phyloP scores from a whole-genome alignment of 2,888 invertebrate species.

The Hirtodrosophila trivittata region DNA sequence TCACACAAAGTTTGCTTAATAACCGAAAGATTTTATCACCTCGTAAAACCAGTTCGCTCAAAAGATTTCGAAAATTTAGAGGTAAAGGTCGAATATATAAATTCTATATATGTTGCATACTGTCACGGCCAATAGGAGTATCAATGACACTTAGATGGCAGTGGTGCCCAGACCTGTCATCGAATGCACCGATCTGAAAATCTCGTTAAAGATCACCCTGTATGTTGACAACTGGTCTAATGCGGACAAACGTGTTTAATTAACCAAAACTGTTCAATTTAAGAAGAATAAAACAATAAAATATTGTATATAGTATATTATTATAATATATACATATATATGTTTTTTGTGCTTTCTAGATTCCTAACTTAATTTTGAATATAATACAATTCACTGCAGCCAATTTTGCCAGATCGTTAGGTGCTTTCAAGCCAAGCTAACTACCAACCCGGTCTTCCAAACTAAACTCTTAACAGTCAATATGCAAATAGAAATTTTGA shows the following conservation, averaged over 20 bases:
- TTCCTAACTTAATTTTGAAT: slow-evolving; percentile 43
- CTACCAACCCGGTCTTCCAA: slow-evolving; percentile 16
- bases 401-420: slow-evolving; percentile 35
- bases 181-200: too few relatives aligned
- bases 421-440: slow-evolving; percentile 28
- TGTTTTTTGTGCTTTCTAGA: slow-evolving; percentile 27
- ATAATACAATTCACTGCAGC: slow-evolving; percentile 41
- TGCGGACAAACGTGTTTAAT: slow-evolving; percentile 57
- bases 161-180: not conserved
- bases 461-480: too few relatives aligned
- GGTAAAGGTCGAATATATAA: slow-evolving; percentile 17
- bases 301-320: slow-evolving; percentile 12
- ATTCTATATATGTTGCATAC: slow-evolving; percentile 1
- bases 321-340: slow-evolving; percentile 30
- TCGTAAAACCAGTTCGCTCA: slow-evolving; percentile 50
- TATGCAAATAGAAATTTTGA: slow-evolving; percentile 36
- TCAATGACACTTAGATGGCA: slow-evolving; percentile 6
- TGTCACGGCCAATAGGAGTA: slow-evolving; percentile 32
- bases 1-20: too few relatives aligned
- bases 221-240: slow-evolving; percentile 51
- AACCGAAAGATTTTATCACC: slow-evolving; percentile 11
- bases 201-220: too few relatives aligned
- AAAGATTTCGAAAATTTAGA: slow-evolving; percentile 1
- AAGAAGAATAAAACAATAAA: slow-evolving; percentile 30
- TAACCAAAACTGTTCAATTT: slow-evolving; percentile 17